phyloP scores from a whole-genome alignment of 2,113 vertebrate genomes.

The Syngnathus typhle region DNA sequence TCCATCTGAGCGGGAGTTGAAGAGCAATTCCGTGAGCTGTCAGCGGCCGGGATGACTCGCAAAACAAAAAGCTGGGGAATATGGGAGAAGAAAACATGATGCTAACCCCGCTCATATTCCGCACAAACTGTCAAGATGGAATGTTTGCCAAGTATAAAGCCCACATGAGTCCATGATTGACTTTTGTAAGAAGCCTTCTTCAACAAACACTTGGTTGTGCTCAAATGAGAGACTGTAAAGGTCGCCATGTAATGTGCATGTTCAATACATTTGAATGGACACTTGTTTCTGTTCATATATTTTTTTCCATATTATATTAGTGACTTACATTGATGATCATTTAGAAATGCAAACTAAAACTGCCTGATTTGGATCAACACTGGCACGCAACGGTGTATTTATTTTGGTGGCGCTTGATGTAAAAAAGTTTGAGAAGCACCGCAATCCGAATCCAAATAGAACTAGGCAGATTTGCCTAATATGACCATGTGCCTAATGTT shows the following conservation, averaged over 20 bases:
- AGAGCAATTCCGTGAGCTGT: conserved; percentile 67
- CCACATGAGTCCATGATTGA: conserved; percentile 3
- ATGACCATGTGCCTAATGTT: background rate
- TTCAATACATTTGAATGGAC: too few species aligned
- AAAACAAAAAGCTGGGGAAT: conserved; percentile 57
- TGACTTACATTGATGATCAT: too few species aligned
- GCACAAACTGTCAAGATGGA: conserved; percentile 33
- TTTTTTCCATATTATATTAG: too few species aligned
- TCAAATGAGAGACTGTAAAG: background rate
- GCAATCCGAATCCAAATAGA: background rate
- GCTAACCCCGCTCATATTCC: conserved; percentile 56
- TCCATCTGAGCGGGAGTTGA: conserved; percentile 52
- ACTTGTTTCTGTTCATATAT: too few species aligned
- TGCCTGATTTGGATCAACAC: background rate
- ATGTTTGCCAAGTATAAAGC: conserved; percentile 22
- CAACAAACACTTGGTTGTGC: background rate
- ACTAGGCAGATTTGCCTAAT: background rate
- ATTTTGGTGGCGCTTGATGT: background rate
- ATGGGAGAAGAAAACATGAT: conserved; percentile 63
- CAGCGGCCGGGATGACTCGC: conserved; percentile 44
- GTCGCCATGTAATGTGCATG: background rate
- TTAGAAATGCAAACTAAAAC: too few species aligned
- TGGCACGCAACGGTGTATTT: background rate
- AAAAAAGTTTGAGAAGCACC: too few species aligned
- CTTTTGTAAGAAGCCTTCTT: too few species aligned